Evolutionary conservation across 2,888 invertebrate genomes (phyloP).

Genomic region (Gastrophysa polygoni): DNA sequence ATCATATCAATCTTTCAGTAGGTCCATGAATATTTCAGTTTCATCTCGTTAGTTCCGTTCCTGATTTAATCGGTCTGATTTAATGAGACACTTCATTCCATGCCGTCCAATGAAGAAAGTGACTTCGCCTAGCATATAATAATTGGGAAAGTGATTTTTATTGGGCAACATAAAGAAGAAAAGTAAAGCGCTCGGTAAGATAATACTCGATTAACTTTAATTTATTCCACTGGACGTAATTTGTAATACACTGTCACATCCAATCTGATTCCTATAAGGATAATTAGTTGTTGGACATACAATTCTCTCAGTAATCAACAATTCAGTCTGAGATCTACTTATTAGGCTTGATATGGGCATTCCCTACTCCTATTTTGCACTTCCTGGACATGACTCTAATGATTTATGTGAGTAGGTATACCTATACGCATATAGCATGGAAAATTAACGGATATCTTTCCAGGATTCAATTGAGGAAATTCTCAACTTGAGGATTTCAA

Average conservation of each 20-base stretch:
- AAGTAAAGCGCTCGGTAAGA: constrained; percentile 23
- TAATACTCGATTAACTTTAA: constrained; percentile 30
- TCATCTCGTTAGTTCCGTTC: background rate
- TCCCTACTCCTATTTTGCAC: constrained; percentile 23
- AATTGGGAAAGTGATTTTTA: constrained; percentile 44
- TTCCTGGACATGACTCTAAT: constrained; percentile 20
- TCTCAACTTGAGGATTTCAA: background rate
- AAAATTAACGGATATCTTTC: constrained; percentile 3
- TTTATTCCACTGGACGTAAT: constrained; percentile 28
- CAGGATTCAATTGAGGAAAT: background rate
- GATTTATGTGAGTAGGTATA: constrained; percentile 7
- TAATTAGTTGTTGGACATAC: constrained; percentile 30
- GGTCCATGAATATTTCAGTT: too few species aligned
- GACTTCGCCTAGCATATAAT: constrained; percentile 39
- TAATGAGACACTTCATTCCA: constrained; percentile 10
- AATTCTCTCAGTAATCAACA: constrained; percentile 25
- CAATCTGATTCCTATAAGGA: constrained; percentile 27
- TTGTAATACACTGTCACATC: constrained; percentile 24
- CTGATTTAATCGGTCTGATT: background rate
- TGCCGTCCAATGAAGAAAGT: constrained; percentile 38
- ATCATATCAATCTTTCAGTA: too few species aligned
- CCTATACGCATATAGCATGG: background rate
- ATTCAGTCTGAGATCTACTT: constrained; percentile 27
- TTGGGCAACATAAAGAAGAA: constrained; percentile 32
- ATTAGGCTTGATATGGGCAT: constrained; percentile 29